phyloP scores from a whole-genome alignment of 2,888 invertebrate species.

The Marasmarcha lunaedactyla region DNA sequence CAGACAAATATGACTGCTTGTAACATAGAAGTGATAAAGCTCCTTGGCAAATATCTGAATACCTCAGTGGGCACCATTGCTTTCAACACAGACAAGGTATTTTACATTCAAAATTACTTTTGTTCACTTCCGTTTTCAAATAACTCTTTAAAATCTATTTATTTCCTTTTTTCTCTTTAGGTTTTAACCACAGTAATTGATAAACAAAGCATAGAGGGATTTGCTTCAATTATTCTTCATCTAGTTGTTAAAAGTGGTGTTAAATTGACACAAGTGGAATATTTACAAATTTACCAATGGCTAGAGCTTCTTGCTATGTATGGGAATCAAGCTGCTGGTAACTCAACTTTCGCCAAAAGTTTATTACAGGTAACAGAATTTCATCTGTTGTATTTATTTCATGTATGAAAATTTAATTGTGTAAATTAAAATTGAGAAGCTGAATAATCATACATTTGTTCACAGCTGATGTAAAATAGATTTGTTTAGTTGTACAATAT shows the following conservation, averaged over 20 bases:
- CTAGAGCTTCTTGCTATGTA: slow-evolving; percentile 73
- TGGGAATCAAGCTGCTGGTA: slow-evolving; percentile 54
- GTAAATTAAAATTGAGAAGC: too few species aligned
- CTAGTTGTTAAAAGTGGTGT: slow-evolving; percentile 50
- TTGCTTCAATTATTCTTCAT: slow-evolving; percentile 63
- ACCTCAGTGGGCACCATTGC: slow-evolving; percentile 59
- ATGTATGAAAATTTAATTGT: too few species aligned
- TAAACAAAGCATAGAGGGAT: slow-evolving; percentile 54
- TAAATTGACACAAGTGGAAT: slow-evolving; percentile 45
- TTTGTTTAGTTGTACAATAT: too few species aligned
- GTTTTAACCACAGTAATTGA: slow-evolving; percentile 52
- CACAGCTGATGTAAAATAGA: too few species aligned
- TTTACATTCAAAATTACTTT: neutral
- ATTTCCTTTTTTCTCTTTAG: slow-evolving; percentile 31
- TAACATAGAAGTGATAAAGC: slow-evolving; percentile 50
- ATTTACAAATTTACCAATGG: slow-evolving; percentile 72
- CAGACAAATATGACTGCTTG: slow-evolving; percentile 36
- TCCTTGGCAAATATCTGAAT: slow-evolving; percentile 65
- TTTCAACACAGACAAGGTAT: slow-evolving; percentile 66
- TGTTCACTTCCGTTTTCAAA: slow-evolving; percentile 1
- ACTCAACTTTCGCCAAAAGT: slow-evolving; percentile 46
- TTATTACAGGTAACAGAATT: slow-evolving; percentile 71
- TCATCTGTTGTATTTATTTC: too few species aligned
- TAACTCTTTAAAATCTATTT: slow-evolving; percentile 4
- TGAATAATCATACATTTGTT: too few species aligned